Base-by-base conservation (phyloP, 1,140 invertebrate genomes). In the Apis mellifera region DNA sequence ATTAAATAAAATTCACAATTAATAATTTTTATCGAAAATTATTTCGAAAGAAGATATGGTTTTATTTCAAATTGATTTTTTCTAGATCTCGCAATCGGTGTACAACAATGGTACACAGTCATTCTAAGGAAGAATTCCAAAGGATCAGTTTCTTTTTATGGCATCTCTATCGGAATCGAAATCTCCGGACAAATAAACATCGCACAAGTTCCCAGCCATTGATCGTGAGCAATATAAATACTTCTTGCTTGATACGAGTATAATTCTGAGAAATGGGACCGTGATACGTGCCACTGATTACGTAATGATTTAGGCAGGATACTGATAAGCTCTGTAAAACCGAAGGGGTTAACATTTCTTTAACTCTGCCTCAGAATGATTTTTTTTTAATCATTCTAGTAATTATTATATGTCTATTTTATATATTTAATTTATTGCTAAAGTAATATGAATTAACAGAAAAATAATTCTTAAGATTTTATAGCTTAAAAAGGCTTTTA, bases 231-330 rank as follows among this genome's bases (percentile, higher is more conserved):
- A 42, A 69, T 70, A 55, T 78, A 70, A 82, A 82, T 71, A 64
- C 74, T 21, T 23, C 66, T 50, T 70, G 60, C 26, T 55, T 54
- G 65, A 69, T 82, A 23, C 19, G 64, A 57, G 55, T 62, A 42
- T n/a, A 9, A 64, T 82, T 82, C 81, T 19, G 5, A 64, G 81
- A 82, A 82, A 82, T 50, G 32, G 48, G 1, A 55, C 50, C 5
- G 42, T 48, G 57, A 70, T 60, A 82, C 52, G 52, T 71, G 59
- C 26, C 66, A 52, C 17, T 54, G 75, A 71, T 82, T 82, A 71
- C 26, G 81, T 76, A 76, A 82, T 71, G 68, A 82, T 82, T 82
- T 82, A 23, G 81, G 66, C 75, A 77, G 74, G 65, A 50, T 55
- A 50, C n/a, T 76, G 81, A 70, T 78, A 82, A 64, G 26, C 23